Base-by-base conservation (phyloP, 2,888 invertebrate species). In the Meloe dianella region DNA sequence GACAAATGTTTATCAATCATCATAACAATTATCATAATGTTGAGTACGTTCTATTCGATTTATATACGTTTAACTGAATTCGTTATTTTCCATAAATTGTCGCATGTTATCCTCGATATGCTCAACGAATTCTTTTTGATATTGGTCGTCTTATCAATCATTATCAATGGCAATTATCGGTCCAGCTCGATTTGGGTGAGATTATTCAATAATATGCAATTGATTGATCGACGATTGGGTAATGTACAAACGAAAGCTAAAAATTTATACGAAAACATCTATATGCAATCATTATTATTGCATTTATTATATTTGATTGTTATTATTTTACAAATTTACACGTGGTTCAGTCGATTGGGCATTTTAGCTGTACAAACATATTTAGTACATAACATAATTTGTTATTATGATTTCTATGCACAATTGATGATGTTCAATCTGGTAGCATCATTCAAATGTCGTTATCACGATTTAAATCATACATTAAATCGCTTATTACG, bases 351-450 rank as follows among this genome's bases (percentile, higher is more conserved):
- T 6, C 10, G 54, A 24, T 14, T 54, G 12, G 24, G 12, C 14
- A 12, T 54, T 1, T 20, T 20, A 1, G 47, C 9, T 20, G 8
- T 12, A 24, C 10, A 54, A 54, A 1, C 54, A 6, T 54, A 54
- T 14, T 4, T 6, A 2, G 5, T 24, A 1, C 54, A 54, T 5
- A 54, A 24, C 22, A 54, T 54, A 1, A 24, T 54, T 5, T 12
- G 8, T 54, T 54, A 54, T 54, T 54, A 54, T 12, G 24, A 54
- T 14, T 54, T 54, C 8, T 54, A 54, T 24, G 6, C 54, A 24
- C 54, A 54, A 54, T 24, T 54, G 12, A 54, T 54, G 54, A 54
- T 54, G 54, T 24, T 54, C 14, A 54, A 12, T 24, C 12, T 54
- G 24, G 20, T 54, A 12, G 20, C 54, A 14, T 54, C 24, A 12